Percentiles rank a stretch among this genome's conserved stretches.
These are phyloP conservation scores for Echeneis naucrates DNA, from an alignment of 2,797 vertebrate genomes.

Conservation along the genomic window DNA sequence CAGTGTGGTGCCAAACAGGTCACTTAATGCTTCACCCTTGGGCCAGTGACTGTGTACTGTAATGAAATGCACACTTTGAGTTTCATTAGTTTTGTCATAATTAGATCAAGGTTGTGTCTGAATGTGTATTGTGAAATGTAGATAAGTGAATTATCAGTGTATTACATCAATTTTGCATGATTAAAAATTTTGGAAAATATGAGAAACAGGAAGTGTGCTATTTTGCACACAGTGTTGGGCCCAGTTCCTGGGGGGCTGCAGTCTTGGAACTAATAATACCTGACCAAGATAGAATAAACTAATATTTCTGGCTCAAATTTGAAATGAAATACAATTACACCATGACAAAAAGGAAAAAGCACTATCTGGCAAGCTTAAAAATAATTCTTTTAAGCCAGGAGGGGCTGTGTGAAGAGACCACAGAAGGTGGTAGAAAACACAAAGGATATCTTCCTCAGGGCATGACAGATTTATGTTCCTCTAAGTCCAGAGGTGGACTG, in stretches of 20 bases:
- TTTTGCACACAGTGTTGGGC: neutral
- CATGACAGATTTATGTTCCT: neutral
- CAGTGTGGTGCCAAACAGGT: neutral
- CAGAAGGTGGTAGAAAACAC: neutral
- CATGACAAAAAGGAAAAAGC: neutral
- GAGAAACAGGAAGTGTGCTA: slow-evolving; percentile 1
- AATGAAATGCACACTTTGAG: slow-evolving; percentile 1
- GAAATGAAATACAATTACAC: neutral
- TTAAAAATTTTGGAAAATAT: neutral
- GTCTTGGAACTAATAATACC: neutral
- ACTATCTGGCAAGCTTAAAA: neutral
- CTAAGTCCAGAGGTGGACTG: neutral
- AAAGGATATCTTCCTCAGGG: neutral
- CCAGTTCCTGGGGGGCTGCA: neutral
- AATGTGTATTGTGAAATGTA: neutral
- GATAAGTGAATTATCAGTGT: neutral
- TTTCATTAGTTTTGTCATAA: neutral
- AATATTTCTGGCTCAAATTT: neutral
- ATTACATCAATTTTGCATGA: no score
- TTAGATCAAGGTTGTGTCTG: neutral
- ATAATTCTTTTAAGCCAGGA: no score
- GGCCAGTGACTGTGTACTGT: neutral
- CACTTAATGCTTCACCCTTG: neutral
- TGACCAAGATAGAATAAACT: neutral
- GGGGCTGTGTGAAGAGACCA: no score